Evolutionary conservation across 30 jellyfish, hydroid and myxozoan species (phyloP).

Genomic region (Turritopsis rubra): DNA sequence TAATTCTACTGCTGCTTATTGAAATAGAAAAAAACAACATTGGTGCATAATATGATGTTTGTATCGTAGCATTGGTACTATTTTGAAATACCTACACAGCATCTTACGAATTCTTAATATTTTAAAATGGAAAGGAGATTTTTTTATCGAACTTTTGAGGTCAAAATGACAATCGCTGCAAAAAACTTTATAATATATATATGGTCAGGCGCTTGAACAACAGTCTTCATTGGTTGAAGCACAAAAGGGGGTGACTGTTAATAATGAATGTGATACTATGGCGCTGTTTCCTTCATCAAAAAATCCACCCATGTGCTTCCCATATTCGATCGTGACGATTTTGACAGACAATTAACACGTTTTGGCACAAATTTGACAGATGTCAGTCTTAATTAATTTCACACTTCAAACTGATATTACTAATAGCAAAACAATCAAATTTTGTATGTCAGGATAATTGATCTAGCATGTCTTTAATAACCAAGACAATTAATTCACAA

Average conservation of each 20-base stretch:
- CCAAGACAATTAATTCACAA: background rate
- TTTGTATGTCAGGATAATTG: background rate
- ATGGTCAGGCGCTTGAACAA: too few species aligned
- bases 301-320: background rate
- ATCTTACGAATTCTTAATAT: background rate
- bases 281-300: too few species aligned
- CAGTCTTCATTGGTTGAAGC: too few species aligned
- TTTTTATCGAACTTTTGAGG: too few species aligned
- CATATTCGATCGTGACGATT: background rate
- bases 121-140: too few species aligned
- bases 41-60: background rate
- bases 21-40: too few species aligned
- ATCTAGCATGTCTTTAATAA: background rate
- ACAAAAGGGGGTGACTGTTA: too few species aligned
- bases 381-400: background rate
- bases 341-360: background rate
- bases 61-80: background rate
- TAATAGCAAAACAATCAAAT: background rate
- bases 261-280: too few species aligned
- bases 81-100: background rate
- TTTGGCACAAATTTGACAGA: background rate
- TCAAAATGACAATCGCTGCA: too few species aligned
- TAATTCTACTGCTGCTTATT: background rate
- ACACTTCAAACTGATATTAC: background rate
- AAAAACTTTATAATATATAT: too few species aligned